Base-by-base conservation (phyloP, 2,113 vertebrate genomes). In the Cyanistes caeruleus region DNA sequence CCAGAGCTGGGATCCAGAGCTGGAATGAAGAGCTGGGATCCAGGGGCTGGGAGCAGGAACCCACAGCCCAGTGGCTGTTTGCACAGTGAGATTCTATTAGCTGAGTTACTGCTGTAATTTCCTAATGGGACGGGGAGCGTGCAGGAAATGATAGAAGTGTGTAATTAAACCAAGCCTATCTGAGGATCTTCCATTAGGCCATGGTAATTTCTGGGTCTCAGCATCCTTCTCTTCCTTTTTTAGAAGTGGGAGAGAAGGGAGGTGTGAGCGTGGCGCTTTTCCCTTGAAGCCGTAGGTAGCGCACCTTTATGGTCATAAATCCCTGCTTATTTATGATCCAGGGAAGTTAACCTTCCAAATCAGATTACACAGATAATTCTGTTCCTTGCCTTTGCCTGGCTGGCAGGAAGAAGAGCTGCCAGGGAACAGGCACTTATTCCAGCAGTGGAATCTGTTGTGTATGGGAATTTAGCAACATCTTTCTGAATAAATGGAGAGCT, bases 161-260 rank as follows among this genome's bases (percentile, higher is more conserved):
- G 59, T 97, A 97, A 98, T 97, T 98, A 98, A 97, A 97, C 72
- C 55, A 81, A 93, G 95, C 94, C 96, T 97, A 92, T 96, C 94
- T 88, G 65, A 96, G 95, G 87, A 94, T 97, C 95, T 96, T 96
- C 93, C 95, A 96, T 97, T 97, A 97, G 16, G 3, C 78, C 90
- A 58, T n/a, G 37, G 87, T 72, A 94, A 93, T 51, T 75, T 89
- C 88, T 84, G 60, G 77, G 62, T 55, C 31, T 9, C 9, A 1
- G 20, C 53, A 48, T 80, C 78, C 60, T 90, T n/a, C 64, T 58
- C 69, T 78, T 74, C 44, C n/a, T 30, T 75, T 56, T 74, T 85
- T 2, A 44, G 31, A 77, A 62, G 73, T 31, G 8, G 3, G 33
- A 53, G 69, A 88, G 43, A 9, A 48, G 73, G 91, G 72, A 51